Percentiles rank a stretch among this genome's conserved stretches.
Conservation (phyloP, 2,113 vertebrate species). For the Cavia aperea region DNA sequence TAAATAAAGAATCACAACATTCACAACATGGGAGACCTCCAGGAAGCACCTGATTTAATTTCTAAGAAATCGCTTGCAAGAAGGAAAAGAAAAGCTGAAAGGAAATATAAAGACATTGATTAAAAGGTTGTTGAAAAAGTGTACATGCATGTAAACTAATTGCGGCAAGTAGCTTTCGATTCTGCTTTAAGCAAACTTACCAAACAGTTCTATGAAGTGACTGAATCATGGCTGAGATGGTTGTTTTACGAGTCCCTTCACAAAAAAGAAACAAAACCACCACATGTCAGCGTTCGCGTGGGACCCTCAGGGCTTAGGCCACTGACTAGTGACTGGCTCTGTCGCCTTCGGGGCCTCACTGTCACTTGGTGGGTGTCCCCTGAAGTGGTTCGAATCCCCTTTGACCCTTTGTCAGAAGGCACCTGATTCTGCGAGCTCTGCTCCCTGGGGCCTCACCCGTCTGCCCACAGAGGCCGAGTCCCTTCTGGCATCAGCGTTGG, state of each 20-base stretch:
- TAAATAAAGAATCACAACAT: background rate
- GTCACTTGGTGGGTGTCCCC: background rate
- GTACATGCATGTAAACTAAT: background rate
- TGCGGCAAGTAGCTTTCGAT: background rate
- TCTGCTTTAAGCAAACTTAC: constrained; percentile 5
- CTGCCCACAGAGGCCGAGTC: background rate
- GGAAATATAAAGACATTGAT: background rate
- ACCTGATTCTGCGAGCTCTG: background rate
- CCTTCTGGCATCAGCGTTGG: too few relatives aligned
- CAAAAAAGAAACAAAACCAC: constrained; percentile 32
- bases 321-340: background rate
- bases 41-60: background rate
- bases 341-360: background rate
- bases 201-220: background rate
- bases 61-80: background rate
- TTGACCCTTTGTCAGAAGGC: background rate
- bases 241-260: constrained; percentile 31
- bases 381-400: background rate
- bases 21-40: background rate
- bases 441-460: background rate
- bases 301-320: background rate
- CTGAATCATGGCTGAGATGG: background rate
- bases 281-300: background rate
- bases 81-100: background rate
- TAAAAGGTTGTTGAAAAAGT: background rate